phyloP scores from a whole-genome alignment of 2,113 vertebrate species.

The Peromyscus maniculatus region DNA sequence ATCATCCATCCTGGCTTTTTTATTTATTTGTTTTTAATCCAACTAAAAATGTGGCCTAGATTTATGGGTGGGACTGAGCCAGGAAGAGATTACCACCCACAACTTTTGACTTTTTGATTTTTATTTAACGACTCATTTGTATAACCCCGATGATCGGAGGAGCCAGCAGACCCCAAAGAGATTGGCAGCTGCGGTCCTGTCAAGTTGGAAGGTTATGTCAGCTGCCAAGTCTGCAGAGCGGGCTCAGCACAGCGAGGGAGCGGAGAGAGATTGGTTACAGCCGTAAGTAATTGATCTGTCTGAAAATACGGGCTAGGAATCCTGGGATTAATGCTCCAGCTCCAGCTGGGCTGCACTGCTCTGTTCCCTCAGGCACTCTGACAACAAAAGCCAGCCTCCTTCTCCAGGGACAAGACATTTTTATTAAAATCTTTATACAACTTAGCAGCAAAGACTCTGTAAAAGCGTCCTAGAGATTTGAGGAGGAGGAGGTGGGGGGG shows the following conservation, averaged over 20 bases:
- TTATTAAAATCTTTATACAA: slow-evolving; percentile 90
- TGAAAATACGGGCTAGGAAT: slow-evolving; percentile 86
- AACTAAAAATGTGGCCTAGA: slow-evolving; percentile 30
- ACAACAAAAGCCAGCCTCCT: slow-evolving; percentile 89
- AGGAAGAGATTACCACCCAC: slow-evolving; percentile 59
- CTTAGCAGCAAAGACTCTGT: slow-evolving; percentile 85
- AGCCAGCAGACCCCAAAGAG: slow-evolving; percentile 59
- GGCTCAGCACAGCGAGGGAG: slow-evolving; percentile 81
- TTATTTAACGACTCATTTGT: slow-evolving; percentile 76
- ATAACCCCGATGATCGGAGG: slow-evolving; percentile 64
- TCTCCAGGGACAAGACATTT: slow-evolving; percentile 88
- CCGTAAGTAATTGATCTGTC: slow-evolving; percentile 88
- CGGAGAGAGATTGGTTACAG: slow-evolving; percentile 86
- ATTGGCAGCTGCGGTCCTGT: slow-evolving; percentile 81
- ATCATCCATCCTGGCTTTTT: background rate
- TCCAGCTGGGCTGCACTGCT: slow-evolving; percentile 88
- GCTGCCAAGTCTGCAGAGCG: slow-evolving; percentile 83
- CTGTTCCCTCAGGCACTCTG: slow-evolving; percentile 85
- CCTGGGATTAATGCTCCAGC: slow-evolving; percentile 85
- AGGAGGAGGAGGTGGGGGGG: background rate
- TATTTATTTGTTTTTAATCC: background rate
- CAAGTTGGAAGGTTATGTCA: slow-evolving; percentile 82
- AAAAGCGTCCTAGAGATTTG: slow-evolving; percentile 71
- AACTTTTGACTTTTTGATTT: slow-evolving; percentile 72
- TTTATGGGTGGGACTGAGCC: background rate